These are phyloP conservation scores for Phrynosoma blainvillii DNA, from an alignment of 2,113 vertebrate species.

Conservation along the genomic window DNA sequence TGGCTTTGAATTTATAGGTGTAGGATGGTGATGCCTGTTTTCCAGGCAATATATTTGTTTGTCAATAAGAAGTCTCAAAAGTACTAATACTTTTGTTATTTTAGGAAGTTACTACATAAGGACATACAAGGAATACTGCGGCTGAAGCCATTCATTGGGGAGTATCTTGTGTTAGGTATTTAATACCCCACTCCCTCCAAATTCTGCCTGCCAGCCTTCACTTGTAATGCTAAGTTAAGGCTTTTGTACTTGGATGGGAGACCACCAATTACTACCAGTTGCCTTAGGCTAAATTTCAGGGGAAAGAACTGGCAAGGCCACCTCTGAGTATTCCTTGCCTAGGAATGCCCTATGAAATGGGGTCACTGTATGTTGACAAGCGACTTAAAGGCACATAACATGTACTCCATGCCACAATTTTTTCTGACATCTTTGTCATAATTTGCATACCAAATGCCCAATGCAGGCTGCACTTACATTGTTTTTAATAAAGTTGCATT, in stretches of 20 bases:
- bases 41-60: background rate
- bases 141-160: background rate
- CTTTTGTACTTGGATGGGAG: too few species aligned
- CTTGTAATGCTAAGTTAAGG: background rate
- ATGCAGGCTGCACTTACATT: accelerated
- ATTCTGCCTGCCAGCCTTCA: background rate
- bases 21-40: background rate
- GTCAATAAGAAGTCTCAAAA: background rate
- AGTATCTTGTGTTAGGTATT: background rate
- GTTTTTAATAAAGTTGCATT: background rate
- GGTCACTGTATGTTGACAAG: too few species aligned
- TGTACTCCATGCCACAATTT: background rate
- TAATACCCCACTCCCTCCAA: accelerated
- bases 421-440: background rate
- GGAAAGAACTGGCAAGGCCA: too few species aligned
- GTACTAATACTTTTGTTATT: background rate
- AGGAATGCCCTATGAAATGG: too few species aligned
- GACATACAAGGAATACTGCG: background rate
- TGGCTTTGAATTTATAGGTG: background rate
- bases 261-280: too few species aligned
- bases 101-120: background rate
- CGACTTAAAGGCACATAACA: too few species aligned
- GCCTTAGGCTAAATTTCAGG: too few species aligned
- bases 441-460: background rate
- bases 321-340: too few species aligned